Evolutionary conservation across 2,113 vertebrate genomes (phyloP).

Genomic region (Pantherophis guttatus): DNA sequence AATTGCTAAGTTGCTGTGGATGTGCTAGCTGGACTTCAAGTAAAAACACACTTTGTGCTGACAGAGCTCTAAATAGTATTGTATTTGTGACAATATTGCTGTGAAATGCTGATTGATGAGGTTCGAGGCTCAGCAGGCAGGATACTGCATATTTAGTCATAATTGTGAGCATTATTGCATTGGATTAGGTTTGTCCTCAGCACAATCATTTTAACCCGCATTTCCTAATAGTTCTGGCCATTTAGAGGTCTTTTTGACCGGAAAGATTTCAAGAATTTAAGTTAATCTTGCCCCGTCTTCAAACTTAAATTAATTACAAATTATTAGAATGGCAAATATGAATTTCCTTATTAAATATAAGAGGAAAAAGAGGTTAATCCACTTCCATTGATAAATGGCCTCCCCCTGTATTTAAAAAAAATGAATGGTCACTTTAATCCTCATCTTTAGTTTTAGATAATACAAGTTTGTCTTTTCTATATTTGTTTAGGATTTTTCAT

Average conservation of each 20-base stretch:
- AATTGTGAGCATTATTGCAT: background rate
- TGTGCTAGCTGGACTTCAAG: background rate
- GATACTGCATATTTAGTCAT: background rate
- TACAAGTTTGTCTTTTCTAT: background rate
- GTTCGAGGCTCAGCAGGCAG: background rate
- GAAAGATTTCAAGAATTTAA: background rate
- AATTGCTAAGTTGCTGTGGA: background rate
- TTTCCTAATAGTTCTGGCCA: background rate
- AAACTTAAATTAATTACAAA: background rate
- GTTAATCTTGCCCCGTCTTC: background rate
- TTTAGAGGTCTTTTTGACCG: background rate
- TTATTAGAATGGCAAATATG: background rate
- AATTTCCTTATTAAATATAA: background rate
- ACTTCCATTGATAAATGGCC: background rate
- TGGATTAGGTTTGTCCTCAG: background rate
- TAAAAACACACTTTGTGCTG: background rate
- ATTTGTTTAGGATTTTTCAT: background rate
- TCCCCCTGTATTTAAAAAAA: background rate
- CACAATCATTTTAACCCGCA: background rate
- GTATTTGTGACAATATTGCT: background rate
- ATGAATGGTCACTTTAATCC: background rate
- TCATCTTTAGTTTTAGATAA: background rate
- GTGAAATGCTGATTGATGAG: background rate
- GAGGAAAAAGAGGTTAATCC: background rate
- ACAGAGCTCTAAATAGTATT: background rate